Percentiles rank a stretch among this genome's conserved stretches.
Conservation (phyloP, 2,888 invertebrate genomes). For the Nineta flava region DNA sequence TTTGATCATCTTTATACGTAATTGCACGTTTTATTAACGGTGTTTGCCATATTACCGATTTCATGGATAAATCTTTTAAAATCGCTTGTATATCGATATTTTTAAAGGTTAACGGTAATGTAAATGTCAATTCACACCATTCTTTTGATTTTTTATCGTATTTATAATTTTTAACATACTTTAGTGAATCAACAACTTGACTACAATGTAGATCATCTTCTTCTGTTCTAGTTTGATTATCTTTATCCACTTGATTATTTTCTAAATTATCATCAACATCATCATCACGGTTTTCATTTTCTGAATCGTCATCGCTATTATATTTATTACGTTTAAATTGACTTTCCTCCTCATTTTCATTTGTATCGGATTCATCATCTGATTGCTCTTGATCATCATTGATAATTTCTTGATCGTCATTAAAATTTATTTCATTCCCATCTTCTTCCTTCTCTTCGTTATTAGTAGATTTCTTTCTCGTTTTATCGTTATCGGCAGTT, state of each 20-base stretch:
- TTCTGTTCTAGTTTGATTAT: constrained; percentile 23
- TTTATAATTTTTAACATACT: constrained; percentile 36
- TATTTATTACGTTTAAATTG: constrained; percentile 31
- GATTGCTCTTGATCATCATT: constrained; percentile 18
- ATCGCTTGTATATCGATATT: constrained; percentile 64
- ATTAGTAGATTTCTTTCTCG: constrained; percentile 24
- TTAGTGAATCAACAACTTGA: constrained; percentile 18
- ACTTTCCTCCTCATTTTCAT: constrained; percentile 23
- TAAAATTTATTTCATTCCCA: constrained; percentile 27
- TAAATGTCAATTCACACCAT: constrained; percentile 76
- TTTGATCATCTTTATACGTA: constrained; percentile 48
- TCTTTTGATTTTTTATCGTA: constrained; percentile 59
- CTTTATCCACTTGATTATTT: constrained; percentile 19
- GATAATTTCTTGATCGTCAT: constrained; percentile 25
- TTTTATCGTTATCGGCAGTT: constrained; percentile 25
- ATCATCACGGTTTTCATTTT: constrained; percentile 17
- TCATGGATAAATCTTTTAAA: constrained; percentile 49
- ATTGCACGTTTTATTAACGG: constrained; percentile 73
- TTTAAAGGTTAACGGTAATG: constrained; percentile 40
- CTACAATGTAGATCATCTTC: constrained; percentile 20
- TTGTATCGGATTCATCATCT: constrained; percentile 34
- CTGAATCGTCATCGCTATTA: constrained; percentile 31
- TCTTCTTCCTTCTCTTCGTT: constrained; percentile 34
- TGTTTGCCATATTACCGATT: constrained; percentile 64
- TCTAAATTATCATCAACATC: constrained; percentile 39